These are phyloP conservation scores for Parazoanthus darwini DNA, from an alignment of 92 coral and sea anemone species.

Conservation along the genomic window DNA sequence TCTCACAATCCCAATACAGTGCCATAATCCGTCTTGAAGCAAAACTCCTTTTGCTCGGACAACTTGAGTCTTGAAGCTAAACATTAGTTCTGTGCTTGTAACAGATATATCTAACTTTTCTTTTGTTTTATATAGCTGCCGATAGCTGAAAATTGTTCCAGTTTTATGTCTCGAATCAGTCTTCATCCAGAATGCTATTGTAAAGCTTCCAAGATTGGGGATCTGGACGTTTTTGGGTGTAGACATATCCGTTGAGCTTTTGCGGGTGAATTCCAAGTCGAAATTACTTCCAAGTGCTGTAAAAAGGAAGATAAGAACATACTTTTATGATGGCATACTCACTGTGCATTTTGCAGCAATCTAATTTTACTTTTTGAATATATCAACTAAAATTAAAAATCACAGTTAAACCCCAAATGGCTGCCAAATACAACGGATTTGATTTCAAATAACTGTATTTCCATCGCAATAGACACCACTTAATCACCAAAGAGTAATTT, in stretches of 20 bases:
- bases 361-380: background rate
- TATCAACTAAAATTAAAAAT: background rate
- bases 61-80: constrained; percentile 44
- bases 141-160: constrained; percentile 66
- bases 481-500: no score
- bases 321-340: no score
- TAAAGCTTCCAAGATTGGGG: constrained; percentile 44
- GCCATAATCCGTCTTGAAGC: constrained; percentile 59
- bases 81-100: constrained; percentile 35
- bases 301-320: background rate
- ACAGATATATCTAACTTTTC: constrained; percentile 55
- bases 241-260: constrained; percentile 37
- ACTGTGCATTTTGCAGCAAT: background rate
- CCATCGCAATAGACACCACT: no score
- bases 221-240: constrained; percentile 28
- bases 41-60: constrained; percentile 29
- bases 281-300: constrained; percentile 53
- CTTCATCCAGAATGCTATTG: constrained; percentile 56
- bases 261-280: constrained; percentile 37
- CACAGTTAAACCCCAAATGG: no score
- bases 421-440: no score
- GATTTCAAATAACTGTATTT: no score
- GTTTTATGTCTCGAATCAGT: constrained; percentile 42
- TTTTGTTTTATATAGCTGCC: constrained; percentile 29
- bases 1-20: constrained; percentile 59